Percentiles rank a stretch among this genome's conserved stretches.
These are phyloP conservation scores for Pachymerium ferrugineum DNA, from an alignment of 2,888 invertebrate genomes.

Conservation along the genomic window DNA sequence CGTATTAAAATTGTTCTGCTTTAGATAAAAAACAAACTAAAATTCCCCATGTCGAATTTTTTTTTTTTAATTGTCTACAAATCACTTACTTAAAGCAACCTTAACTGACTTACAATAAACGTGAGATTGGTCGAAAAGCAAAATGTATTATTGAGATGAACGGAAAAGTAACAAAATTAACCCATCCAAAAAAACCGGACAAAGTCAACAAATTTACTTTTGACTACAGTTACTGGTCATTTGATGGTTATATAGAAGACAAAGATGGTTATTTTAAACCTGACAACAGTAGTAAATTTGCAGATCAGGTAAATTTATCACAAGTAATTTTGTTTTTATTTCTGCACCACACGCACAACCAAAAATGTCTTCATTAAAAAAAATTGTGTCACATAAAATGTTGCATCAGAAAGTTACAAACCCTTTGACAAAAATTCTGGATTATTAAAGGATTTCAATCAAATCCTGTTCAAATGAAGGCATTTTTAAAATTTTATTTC, in stretches of 20 bases:
- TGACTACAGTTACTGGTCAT: slow-evolving; percentile 57
- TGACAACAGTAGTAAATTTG: slow-evolving; percentile 50
- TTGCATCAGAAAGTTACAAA: background rate
- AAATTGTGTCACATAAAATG: background rate
- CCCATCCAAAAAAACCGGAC: slow-evolving; percentile 49
- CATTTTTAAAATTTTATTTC: too few species aligned
- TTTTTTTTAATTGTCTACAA: background rate
- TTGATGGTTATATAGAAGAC: slow-evolving; percentile 52
- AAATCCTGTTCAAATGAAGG: too few species aligned
- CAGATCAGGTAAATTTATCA: slow-evolving; percentile 50
- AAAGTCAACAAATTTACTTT: slow-evolving; percentile 52
- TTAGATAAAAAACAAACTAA: background rate
- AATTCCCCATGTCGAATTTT: background rate
- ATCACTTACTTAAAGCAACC: background rate
- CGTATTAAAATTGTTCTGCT: too few species aligned
- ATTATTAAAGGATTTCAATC: too few species aligned
- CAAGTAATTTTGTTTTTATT: background rate
- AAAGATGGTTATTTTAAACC: slow-evolving; percentile 49
- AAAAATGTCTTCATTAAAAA: background rate
- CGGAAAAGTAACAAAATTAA: slow-evolving; percentile 48
- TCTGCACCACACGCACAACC: background rate
- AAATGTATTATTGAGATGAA: slow-evolving; percentile 51
- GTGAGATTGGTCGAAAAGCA: slow-evolving; percentile 52
- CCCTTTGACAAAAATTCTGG: background rate
- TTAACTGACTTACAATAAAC: slow-evolving; percentile 47